Evolutionary conservation across 2,113 vertebrate species (phyloP).

Genomic region (Noturus placidus): DNA sequence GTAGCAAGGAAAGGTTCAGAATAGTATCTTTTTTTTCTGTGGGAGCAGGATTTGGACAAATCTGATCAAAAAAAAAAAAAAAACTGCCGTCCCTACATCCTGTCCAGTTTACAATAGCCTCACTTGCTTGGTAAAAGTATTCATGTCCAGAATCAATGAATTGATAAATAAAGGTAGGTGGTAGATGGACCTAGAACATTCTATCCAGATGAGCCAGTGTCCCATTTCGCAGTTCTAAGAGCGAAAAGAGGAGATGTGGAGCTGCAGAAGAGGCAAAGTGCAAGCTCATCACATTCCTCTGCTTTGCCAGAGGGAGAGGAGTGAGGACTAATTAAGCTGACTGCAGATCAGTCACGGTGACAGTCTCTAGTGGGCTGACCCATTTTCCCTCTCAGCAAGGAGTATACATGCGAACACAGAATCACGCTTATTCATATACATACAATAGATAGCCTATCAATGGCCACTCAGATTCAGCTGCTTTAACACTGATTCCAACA

Average conservation of each 20-base stretch:
- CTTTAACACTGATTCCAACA: neutral
- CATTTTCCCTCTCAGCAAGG: slow-evolving; percentile 39
- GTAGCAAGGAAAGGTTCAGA: neutral
- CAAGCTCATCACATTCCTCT: slow-evolving; percentile 42
- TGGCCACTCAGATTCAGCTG: neutral
- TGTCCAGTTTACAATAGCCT: neutral
- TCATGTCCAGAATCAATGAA: slow-evolving; percentile 3
- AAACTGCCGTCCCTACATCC: neutral
- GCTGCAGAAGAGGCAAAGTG: slow-evolving; percentile 30
- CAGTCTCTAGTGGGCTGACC: slow-evolving; percentile 53
- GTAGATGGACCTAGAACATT: neutral
- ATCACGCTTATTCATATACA: slow-evolving; percentile 23
- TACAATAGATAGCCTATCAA: neutral
- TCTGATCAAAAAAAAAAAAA: neutral
- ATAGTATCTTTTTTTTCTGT: neutral
- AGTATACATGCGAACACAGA: slow-evolving; percentile 33
- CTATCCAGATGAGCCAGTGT: slow-evolving; percentile 32
- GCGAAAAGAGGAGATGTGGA: neutral
- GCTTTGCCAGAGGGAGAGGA: slow-evolving; percentile 20
- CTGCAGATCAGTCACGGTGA: slow-evolving; percentile 53
- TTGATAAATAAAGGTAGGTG: slow-evolving; percentile 1
- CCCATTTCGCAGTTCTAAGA: slow-evolving; percentile 20
- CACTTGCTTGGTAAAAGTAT: neutral
- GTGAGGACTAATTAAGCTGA: slow-evolving; percentile 51
- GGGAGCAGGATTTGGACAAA: neutral